Evolutionary conservation across 1,140 invertebrate genomes (phyloP), one percentile per base, ranked within the genome.

Genomic region (Drosophila pruinosa): DNA sequence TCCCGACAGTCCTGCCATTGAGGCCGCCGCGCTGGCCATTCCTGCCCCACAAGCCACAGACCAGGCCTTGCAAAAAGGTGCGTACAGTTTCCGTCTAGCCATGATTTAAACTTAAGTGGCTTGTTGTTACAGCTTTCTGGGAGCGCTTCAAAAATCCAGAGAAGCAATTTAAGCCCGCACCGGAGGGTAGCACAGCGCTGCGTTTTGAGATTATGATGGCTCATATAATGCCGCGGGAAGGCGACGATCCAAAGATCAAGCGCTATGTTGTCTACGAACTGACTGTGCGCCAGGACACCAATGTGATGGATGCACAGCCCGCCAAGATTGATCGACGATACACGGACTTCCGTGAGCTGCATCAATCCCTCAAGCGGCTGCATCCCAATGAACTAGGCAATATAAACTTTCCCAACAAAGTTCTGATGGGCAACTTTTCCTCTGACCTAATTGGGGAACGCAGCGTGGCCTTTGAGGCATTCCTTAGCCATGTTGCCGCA

Each of bases 391-490:
- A 94, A 43, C 91, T 96, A 89, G 89, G 89, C 50, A 91, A 89
- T 36, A 89, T 95, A 4, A 91, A 92, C 53, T 97, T 97, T 91
- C 96, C 96, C 4, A 94, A 94, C 78, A 97, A 96, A 91, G 94
- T 94, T 61, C 78, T 96, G 6, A 91, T 95, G 45, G 95, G 96
- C 1, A 97, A 97, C 90, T 97, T 96, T 90, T 94, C 94, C 36
- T 92, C 94, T 19, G 94, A 94, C 68, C 92, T 96, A 26, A 96
- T 97, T 74, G 93, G 94, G 5, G 92, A 92, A 41, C 92, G 96
- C 83, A 95, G 95, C 89, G 89, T 92, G 6, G 94, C 93, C n/a
- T 97, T 97, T 92, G 94, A 96, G 77, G 91, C 92, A 62, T 92
- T 96, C 24, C 89, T 96, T 15, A 92, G 93, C 21, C 92, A 95